These are phyloP conservation scores for Siniperca obscura DNA, from an alignment of 2,797 vertebrate genomes.

Conservation along the genomic window DNA sequence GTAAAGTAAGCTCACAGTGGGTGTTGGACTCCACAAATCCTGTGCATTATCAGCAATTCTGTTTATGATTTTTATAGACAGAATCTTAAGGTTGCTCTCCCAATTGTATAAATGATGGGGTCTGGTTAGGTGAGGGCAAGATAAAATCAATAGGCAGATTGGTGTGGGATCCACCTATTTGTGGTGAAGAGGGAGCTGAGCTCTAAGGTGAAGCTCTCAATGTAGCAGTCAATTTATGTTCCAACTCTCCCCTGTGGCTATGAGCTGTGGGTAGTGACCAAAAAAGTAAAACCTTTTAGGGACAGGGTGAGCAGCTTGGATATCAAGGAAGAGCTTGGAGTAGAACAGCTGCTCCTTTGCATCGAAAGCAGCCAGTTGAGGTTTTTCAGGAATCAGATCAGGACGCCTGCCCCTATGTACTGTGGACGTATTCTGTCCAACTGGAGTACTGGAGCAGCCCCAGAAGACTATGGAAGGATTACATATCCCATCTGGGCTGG, in stretches of 20 bases:
- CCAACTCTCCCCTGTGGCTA: not conserved
- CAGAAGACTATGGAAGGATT: conserved; percentile 41
- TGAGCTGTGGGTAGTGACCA: conserved; percentile 13
- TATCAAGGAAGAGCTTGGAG: conserved; percentile 15
- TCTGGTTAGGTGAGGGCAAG: conserved; percentile 9
- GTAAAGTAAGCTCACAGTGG: conserved; percentile 11
- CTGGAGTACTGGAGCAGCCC: conserved; percentile 44
- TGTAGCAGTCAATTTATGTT: conserved; percentile 18
- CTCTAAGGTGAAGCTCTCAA: not conserved
- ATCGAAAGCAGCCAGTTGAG: conserved; percentile 14
- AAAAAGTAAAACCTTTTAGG: not conserved
- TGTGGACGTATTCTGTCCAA: conserved; percentile 38
- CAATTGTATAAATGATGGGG: not conserved
- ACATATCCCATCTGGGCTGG: conserved; percentile 38
- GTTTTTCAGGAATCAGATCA: conserved; percentile 33
- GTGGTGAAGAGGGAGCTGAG: conserved; percentile 4
- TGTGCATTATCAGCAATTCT: not conserved
- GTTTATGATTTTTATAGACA: conserved; percentile 10
- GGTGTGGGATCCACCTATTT: not conserved
- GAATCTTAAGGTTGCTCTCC: not conserved
- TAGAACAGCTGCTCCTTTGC: conserved; percentile 22
- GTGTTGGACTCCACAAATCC: not conserved
- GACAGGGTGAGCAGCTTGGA: conserved; percentile 11
- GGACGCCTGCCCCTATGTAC: not conserved
- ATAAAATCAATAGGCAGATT: conserved; percentile 20